phyloP scores from a whole-genome alignment of 2,113 vertebrate genomes.

The Bungarus multicinctus region DNA sequence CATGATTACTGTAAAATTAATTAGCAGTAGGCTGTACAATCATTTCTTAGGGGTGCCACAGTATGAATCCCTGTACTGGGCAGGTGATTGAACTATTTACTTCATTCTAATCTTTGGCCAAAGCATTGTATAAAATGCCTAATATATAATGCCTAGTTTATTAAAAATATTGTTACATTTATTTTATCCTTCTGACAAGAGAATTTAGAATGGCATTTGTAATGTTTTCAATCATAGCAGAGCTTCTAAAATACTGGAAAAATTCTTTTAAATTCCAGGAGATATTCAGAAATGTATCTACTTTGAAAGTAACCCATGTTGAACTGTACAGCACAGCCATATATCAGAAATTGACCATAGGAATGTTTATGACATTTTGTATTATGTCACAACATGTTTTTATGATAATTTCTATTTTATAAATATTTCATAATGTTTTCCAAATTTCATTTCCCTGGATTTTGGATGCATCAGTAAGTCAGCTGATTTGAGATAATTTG shows the following conservation, averaged over 20 bases:
- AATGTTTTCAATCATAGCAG: background rate
- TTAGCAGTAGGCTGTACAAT: background rate
- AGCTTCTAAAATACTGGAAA: background rate
- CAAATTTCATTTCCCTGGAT: background rate
- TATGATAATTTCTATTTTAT: background rate
- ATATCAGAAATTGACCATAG: background rate
- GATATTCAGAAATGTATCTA: background rate
- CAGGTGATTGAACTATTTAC: background rate
- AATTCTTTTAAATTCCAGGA: background rate
- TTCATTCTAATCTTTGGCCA: background rate
- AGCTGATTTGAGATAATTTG: background rate
- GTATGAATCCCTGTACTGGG: background rate
- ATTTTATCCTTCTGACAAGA: background rate
- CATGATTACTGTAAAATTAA: background rate
- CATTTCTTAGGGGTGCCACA: background rate
- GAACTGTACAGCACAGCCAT: background rate
- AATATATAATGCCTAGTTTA: background rate
- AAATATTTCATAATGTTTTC: background rate
- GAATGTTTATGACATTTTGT: background rate
- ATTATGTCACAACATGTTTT: background rate
- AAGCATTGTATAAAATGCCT: background rate
- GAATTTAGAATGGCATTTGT: background rate
- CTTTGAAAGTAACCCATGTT: background rate
- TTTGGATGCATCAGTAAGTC: background rate
- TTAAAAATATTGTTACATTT: background rate